Evolutionary conservation across 2,888 invertebrate genomes (phyloP), one percentile per base, ranked within the genome.

Genomic region (Carcina quercana): DNA sequence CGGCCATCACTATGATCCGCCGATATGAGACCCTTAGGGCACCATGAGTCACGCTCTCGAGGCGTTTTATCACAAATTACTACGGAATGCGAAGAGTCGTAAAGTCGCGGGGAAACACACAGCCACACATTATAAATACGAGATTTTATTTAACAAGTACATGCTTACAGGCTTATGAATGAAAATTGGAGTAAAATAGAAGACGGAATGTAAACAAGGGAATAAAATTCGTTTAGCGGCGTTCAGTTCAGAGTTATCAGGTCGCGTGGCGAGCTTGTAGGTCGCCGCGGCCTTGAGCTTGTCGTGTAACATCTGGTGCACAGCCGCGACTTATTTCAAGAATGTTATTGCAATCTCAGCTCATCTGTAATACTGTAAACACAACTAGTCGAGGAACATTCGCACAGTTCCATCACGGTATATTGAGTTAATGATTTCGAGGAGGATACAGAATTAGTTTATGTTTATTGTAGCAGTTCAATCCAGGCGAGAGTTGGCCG

Each of bases 1-100:
- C 66, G 74, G 62, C 70, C 67, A 52, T 70, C 70, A 68, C 63
- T 59, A 56, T 43, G 49, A 66, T 53, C 54, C 53, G 38, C 51
- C 60, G 53, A 63, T 62, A 59, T 54, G 54, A 42, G 51, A 60
- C 65, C 68, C 59, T 63, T 56, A 46, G 53, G 43, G 38, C 37
- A 35, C 34, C 41, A 39, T 58, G 60, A 64, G 38, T 62, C 59
- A 61, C 32, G 10, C 11, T 12, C 11, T 6, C n/a, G 10, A 17
- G 6, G 11, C 24, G 10, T 24, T 11, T 24, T 6, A 11, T 20
- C 15, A 31, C n/a, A 37, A 22, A 34, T 36, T 40, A 40, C 40
- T 37, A 32, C 37, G 33, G 29, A 15, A 38, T 44, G 34, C n/a
- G 34, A 26, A 21, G 19, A 38, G 31, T 43, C 47, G 50, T 52